Conservation (phyloP, 2,888 invertebrate genomes). For the Monopis laevigella region DNA sequence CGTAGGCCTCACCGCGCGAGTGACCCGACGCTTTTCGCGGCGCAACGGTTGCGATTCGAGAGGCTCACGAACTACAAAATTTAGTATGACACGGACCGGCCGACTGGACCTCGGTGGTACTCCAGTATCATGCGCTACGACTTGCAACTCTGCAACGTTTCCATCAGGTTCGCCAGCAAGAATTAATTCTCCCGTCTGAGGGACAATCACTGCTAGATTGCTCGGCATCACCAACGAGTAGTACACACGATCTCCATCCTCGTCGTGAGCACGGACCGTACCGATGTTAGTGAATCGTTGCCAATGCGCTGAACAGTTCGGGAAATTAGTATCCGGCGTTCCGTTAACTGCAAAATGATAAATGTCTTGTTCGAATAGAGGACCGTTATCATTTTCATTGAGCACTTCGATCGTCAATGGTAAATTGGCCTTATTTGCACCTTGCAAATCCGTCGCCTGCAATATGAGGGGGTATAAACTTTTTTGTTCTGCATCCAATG, state of each 20-base stretch:
- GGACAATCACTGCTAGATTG: slow-evolving; percentile 87
- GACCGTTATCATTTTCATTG: slow-evolving; percentile 94
- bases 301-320: slow-evolving; percentile 73
- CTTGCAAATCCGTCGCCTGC: slow-evolving; percentile 82
- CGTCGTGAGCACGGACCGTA: slow-evolving; percentile 86
- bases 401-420: slow-evolving; percentile 78
- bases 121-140: slow-evolving; percentile 85
- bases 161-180: slow-evolving; percentile 81
- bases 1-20: slow-evolving; percentile 92
- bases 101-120: slow-evolving; percentile 76
- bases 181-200: slow-evolving; percentile 91
- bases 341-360: slow-evolving; percentile 83
- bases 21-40: slow-evolving; percentile 81
- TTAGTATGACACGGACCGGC: slow-evolving; percentile 80
- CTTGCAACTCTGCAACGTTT: slow-evolving; percentile 74
- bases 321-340: slow-evolving; percentile 63
- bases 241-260: slow-evolving; percentile 91
- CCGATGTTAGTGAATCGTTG: slow-evolving; percentile 85
- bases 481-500: slow-evolving; percentile 82
- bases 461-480: slow-evolving; percentile 78
- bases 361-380: slow-evolving; percentile 79
- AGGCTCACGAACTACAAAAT: slow-evolving; percentile 71
- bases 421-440: slow-evolving; percentile 83
- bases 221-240: slow-evolving; percentile 85
- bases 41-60: slow-evolving; percentile 72